Evolutionary conservation across 1,140 invertebrate genomes (phyloP).

Genomic region (Temnothorax nylanderi): DNA sequence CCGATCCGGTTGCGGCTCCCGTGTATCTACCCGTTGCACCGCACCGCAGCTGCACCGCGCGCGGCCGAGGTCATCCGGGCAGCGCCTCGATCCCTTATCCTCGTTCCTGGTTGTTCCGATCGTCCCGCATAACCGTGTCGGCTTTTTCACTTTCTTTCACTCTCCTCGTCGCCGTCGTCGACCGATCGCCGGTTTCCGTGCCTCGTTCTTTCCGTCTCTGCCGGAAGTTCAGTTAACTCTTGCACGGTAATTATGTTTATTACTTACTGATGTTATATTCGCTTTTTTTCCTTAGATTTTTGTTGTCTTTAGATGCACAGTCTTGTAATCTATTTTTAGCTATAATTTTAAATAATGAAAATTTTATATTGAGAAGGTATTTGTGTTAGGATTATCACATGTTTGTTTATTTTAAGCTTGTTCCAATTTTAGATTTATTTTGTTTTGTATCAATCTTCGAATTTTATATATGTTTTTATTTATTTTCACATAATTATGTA

Average conservation of each 20-base stretch:
- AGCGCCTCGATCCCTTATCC: constrained; percentile 55
- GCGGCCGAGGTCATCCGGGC: constrained; percentile 69
- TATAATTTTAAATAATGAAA: neutral
- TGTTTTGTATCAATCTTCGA: neutral
- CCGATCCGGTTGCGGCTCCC: constrained; percentile 62
- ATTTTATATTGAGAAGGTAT: neutral
- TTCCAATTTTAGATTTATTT: neutral
- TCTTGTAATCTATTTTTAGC: neutral
- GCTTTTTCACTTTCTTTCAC: constrained; percentile 73
- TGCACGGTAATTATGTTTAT: neutral
- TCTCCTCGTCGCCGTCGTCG: constrained; percentile 32
- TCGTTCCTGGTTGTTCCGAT: neutral
- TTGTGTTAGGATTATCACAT: neutral
- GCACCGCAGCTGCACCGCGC: constrained; percentile 50
- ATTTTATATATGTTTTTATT: neutral
- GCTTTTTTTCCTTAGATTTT: neutral
- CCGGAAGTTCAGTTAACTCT: neutral
- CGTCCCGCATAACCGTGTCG: constrained; percentile 15
- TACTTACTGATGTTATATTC: neutral
- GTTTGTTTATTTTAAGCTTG: neutral
- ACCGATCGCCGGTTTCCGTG: constrained; percentile 7
- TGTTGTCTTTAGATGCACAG: neutral
- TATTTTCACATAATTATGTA: neutral
- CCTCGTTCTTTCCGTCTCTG: neutral
- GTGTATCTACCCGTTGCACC: constrained; percentile 56